Evolutionary conservation across 1,140 invertebrate genomes (phyloP), one percentile per base, ranked within the genome.

Genomic region (Drosophila nigromelanica): DNA sequence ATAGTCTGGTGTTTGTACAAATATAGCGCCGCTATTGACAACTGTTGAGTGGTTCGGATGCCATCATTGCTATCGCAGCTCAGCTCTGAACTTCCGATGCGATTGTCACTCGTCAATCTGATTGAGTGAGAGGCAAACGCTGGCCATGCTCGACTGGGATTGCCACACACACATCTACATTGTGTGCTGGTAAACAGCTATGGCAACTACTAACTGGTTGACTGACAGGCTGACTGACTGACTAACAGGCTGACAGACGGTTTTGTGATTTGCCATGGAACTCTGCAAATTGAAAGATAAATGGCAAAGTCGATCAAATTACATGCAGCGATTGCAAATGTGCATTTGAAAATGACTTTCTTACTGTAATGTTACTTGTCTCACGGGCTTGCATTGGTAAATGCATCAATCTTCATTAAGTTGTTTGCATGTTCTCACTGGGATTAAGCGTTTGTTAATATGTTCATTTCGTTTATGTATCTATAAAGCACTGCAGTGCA

Each of bases 371-470:
- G 76, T 59, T 18, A 12, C 40, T 24, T 51, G 54, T 45, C 52
- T 37, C 50, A 21, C 40, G 51, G 64, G 45, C 1, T 37, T 24
- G 54, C 40, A 33, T 50, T 54, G 43, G 68, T 47, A 50, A 62
- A 69, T 72, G 71, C 75, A 87, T 87, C 82, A 82, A 86, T 86
- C 78, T 82, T 87, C 54, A 87, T 87, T 87, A 64, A 64, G 45
- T 73, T 72, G 78, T 76, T 81, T 81, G 76, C 68, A 56, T 54
- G 42, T 47, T 48, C 55, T 30, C 52, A 35, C 12, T 14, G 59
- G 77, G 47, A 62, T 73, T 69, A 62, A 61, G 15, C 45, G 66
- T 12, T 42, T 67, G 58, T 14, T 14, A 24, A 50, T 43, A 61
- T 51, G 50, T 21, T 40, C 14, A 30, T 33, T 27, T 10, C 21